phyloP scores from a whole-genome alignment of 2,797 vertebrate genomes.

The Sebastes trivittatus region DNA sequence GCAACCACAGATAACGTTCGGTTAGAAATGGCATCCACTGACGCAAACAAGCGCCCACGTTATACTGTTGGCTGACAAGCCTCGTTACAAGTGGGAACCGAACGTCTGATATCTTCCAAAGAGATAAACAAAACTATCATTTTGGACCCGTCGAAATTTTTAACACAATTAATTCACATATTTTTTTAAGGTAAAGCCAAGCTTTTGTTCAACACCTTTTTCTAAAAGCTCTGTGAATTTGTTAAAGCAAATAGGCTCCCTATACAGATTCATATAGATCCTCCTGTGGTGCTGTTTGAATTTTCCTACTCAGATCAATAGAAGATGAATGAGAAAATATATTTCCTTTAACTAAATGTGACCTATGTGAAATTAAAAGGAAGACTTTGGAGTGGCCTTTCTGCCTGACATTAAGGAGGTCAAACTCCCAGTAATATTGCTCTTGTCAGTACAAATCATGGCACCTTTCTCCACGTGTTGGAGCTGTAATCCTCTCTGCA shows the following conservation, averaged over 20 bases:
- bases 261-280: background rate
- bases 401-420: slow-evolving; percentile 6
- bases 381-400: background rate
- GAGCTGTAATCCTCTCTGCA: background rate
- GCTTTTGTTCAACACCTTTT: too few species aligned
- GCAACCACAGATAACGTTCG: too few species aligned
- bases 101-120: too few species aligned
- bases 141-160: too few species aligned
- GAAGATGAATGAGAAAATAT: background rate
- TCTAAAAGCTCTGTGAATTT: too few species aligned
- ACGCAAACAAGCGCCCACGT: too few species aligned
- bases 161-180: too few species aligned
- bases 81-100: too few species aligned
- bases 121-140: too few species aligned
- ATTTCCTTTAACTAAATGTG: background rate
- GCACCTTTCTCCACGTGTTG: background rate
- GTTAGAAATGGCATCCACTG: too few species aligned
- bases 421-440: background rate
- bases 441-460: slow-evolving; percentile 5
- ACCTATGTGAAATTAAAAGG: background rate
- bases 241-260: background rate
- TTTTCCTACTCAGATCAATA: background rate
- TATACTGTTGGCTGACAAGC: too few species aligned
- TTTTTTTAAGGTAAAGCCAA: too few species aligned
- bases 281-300: background rate